phyloP scores from a whole-genome alignment of 1,140 invertebrate genomes.

The Zaprionus kolodkinae region DNA sequence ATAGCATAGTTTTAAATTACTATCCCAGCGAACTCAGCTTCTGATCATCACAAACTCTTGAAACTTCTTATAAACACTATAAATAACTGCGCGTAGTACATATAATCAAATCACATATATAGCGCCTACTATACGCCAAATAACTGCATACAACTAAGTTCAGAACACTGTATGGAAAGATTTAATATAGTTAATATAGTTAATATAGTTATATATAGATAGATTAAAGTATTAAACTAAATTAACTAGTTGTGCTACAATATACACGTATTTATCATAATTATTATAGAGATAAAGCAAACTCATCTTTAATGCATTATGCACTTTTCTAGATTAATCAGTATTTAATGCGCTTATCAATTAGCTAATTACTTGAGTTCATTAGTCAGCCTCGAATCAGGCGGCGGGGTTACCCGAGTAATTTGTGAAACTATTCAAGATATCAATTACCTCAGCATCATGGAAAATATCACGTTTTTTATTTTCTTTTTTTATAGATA shows the following conservation, averaged over 20 bases:
- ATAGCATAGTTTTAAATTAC: neutral
- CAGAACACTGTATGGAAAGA: neutral
- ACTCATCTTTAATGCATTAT: neutral
- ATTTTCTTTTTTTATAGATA: conserved; percentile 42
- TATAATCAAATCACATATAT: neutral
- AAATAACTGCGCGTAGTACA: neutral
- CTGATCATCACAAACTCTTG: neutral
- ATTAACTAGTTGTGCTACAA: neutral
- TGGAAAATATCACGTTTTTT: conserved; percentile 70
- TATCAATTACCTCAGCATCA: conserved; percentile 41
- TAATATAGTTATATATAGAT: neutral
- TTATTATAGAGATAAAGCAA: no score
- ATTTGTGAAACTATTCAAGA: conserved; percentile 22
- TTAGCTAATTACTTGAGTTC: conserved; percentile 52
- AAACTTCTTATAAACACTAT: neutral
- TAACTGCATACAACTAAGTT: neutral
- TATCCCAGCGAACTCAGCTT: neutral
- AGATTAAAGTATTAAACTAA: neutral
- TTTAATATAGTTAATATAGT: neutral
- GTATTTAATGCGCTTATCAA: conserved; percentile 34
- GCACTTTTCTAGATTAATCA: neutral
- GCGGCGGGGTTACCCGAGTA: neutral
- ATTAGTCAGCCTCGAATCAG: conserved; percentile 20
- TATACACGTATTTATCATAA: neutral
- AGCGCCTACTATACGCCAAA: neutral